Percentiles rank a stretch among this genome's conserved stretches.
phyloP scores from a whole-genome alignment of 2,888 invertebrate species.

The Nemotelus pantherinus region DNA sequence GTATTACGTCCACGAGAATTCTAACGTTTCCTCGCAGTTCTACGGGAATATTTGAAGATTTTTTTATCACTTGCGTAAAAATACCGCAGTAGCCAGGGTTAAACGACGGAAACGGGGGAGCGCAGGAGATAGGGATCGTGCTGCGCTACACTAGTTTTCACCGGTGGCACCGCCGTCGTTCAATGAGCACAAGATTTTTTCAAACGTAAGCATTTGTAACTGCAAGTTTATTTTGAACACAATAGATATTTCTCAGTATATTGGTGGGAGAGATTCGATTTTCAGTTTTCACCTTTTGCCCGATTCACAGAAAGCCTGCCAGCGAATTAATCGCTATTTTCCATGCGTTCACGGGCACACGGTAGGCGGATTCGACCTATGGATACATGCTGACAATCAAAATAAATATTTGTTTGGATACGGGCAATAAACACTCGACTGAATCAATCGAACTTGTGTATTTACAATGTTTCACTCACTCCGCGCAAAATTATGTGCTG shows the following conservation, averaged over 20 bases:
- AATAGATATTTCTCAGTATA: slow-evolving; percentile 8
- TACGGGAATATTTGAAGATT: slow-evolving; percentile 3
- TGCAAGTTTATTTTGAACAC: slow-evolving; percentile 20
- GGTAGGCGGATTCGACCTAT: slow-evolving; percentile 5
- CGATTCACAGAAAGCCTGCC: neutral
- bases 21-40: neutral
- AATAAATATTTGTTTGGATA: slow-evolving; percentile 30
- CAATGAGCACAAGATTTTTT: neutral
- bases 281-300: neutral
- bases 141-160: neutral
- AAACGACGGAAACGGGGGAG: neutral
- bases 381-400: slow-evolving; percentile 26
- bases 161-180: neutral
- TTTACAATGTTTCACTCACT: slow-evolving; percentile 38
- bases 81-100: neutral
- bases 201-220: slow-evolving; percentile 29
- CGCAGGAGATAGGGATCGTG: neutral
- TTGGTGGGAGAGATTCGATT: neutral
- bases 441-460: neutral
- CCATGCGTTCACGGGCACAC: neutral
- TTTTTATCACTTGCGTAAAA: slow-evolving; percentile 5
- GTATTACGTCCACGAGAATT: neutral
- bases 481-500: slow-evolving; percentile 5
- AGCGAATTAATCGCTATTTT: neutral
- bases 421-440: slow-evolving; percentile 24